Base-by-base conservation (phyloP, 1,140 invertebrate genomes). In the Drosophila tropicalis region DNA sequence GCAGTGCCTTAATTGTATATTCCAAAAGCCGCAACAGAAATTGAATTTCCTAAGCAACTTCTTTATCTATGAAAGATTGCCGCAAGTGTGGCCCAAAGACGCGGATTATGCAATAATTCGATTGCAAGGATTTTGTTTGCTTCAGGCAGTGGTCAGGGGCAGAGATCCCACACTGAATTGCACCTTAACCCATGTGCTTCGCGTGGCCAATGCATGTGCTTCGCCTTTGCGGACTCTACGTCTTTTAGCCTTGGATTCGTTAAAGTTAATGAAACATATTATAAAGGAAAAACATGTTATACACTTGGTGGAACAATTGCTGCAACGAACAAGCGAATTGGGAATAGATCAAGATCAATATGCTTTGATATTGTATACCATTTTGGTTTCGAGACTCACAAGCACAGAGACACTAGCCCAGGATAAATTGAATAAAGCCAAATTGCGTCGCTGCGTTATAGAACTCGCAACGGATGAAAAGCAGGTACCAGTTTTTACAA, bases 311-410 rank as follows among this genome's bases (percentile, higher is more conserved):
- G 13, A 68, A 13, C 54, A 61, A 5, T 92, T 74, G 66, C 92
- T 92, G 10, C 70, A 70, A 7, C 92, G 93, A 17, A 91, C 82
- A 32, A 85, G 93, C 17, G 95, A 96, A 81, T 92, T 96, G 44
- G 57, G 92, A 34, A 79, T 95, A 51, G 95, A 96, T 76, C 86
- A 93, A 67, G 94, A 96, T 61, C 95, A 95, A 66, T 72, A 94
- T 5, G 93, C 94, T 1, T 58, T 94, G 4, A 83, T 93, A 47
- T 73, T 95, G 0, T 94, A 93, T 55, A 93, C 93, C 5, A 90
- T 90, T 17, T n/a, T 91, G 9, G 44, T 51, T 3, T 7, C 44
- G 3, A 9, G 10, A 64, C 90, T 17, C 65, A 72, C 5, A 5
- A 13, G 3, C 51, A 36, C 22, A 62, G 65, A 22, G 39, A 13